Conservation (phyloP, 2,888 invertebrate species). For the Merodon equestris region DNA sequence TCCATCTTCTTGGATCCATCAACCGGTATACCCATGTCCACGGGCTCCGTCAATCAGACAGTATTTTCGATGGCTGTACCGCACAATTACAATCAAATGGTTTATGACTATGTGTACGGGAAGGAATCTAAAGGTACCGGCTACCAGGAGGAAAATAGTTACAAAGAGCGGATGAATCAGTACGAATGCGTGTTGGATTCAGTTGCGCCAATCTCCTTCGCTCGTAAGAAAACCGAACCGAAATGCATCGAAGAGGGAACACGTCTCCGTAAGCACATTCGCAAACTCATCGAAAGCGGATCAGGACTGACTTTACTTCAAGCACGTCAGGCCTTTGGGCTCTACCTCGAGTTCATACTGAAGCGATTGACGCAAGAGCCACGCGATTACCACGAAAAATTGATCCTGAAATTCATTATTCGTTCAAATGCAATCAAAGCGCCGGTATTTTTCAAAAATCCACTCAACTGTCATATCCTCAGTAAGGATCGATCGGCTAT, state of each 20-base stretch:
- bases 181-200: constrained; percentile 78
- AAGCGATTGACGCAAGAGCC: constrained; percentile 82
- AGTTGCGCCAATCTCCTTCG: constrained; percentile 74
- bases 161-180: constrained; percentile 80
- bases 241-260: constrained; percentile 77
- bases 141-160: constrained; percentile 72
- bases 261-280: constrained; percentile 75
- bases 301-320: constrained; percentile 83
- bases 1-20: constrained; percentile 87
- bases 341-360: constrained; percentile 87
- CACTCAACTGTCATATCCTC: constrained; percentile 82
- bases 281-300: constrained; percentile 82
- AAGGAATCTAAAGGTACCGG: constrained; percentile 75
- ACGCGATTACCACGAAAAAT: constrained; percentile 79
- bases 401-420: constrained; percentile 87
- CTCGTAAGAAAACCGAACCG: constrained; percentile 75
- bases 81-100: constrained; percentile 88
- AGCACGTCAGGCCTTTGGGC: constrained; percentile 87
- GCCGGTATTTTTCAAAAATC: constrained; percentile 83
- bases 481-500: constrained; percentile 91
- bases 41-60: constrained; percentile 81
- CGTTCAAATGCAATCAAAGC: constrained; percentile 86
- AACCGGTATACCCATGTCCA: constrained; percentile 87
- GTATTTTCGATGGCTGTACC: constrained; percentile 80
- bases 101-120: constrained; percentile 87